phyloP scores from a whole-genome alignment of 2,113 vertebrate species.

The Eolophus roseicapilla region DNA sequence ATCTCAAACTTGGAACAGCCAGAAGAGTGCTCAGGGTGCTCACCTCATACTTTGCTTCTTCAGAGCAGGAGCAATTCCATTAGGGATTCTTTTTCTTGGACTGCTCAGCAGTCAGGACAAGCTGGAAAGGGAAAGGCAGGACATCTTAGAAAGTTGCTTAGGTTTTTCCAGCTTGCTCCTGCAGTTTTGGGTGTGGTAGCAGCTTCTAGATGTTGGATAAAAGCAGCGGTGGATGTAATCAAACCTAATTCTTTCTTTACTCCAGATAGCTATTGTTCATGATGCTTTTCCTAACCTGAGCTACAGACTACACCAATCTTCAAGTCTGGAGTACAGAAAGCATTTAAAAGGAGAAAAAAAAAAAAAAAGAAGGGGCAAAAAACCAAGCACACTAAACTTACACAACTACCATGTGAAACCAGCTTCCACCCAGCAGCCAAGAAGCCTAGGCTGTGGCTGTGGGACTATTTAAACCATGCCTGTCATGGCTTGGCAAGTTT shows the following conservation, averaged over 20 bases:
- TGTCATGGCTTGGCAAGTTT: neutral
- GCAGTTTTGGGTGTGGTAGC: neutral
- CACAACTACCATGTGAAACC: neutral
- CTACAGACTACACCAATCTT: neutral
- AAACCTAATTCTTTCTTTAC: neutral
- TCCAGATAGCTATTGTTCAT: neutral
- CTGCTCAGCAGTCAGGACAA: neutral
- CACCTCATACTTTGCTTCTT: neutral
- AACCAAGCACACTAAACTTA: neutral
- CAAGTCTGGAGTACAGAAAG: neutral
- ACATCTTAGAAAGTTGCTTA: neutral
- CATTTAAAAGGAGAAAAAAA: neutral
- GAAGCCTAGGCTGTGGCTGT: neutral
- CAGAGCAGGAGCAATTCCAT: neutral
- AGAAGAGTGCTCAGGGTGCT: neutral
- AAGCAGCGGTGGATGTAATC: neutral
- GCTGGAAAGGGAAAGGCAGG: neutral
- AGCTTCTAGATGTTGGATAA: neutral
- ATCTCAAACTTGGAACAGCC: neutral
- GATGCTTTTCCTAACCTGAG: neutral
- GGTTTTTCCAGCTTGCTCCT: neutral
- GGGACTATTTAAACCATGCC: neutral
- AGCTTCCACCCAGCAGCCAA: neutral
- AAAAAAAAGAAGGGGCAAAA: neutral
- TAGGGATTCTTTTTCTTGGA: neutral